Base-by-base conservation (phyloP, 2,797 vertebrate species). In the Catostomus latipinnis region DNA sequence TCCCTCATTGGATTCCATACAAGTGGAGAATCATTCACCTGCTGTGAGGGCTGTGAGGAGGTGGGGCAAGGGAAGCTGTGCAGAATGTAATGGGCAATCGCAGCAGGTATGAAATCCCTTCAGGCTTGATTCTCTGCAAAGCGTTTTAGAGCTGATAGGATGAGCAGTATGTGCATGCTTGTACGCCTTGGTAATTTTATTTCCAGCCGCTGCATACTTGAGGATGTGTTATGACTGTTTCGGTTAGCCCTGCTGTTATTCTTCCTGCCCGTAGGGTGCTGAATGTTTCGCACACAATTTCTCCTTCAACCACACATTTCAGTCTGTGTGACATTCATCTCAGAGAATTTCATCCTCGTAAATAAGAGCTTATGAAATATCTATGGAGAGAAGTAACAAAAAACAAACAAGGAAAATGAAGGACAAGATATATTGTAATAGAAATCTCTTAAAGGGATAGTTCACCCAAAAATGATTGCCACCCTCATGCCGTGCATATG, bases 51-150 rank as follows among this genome's bases (percentile, higher is more conserved):
- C 3, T 34, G 34, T 34, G 34, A 34, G 34, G 34, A 34, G 34
- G n/a, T 57, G 12, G 50, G 53, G 46, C 48, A 56, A n/a, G 46
- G 50, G 56, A 54, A 52, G 18, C 76, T 1, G n/a, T 65, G 53
- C 22, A 10, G 22, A 68, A 14, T 45, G 79, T 81, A 81, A 81
- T 75, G 65, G 68, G 80, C 67, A 76, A 57, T 76, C 73, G 67
- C 73, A 81, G 80, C 67, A 81, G 80, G 80, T 81, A 65, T 53
- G 53, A 71, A 70, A 67, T 49, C 72, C 80, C 73, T 76, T 63
- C 80, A 76, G 73, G 80, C 80, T 57, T 76, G 73, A 63, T 74
- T 76, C 62, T 61, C 46, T 54, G 34, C 46, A 14, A 71, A 76
- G 67, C 80, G 13, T 76, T 76, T 65, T 58, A 73, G 50, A 56